Evolutionary conservation across 2,888 invertebrate genomes (phyloP).

Genomic region (Lamproptera curius): DNA sequence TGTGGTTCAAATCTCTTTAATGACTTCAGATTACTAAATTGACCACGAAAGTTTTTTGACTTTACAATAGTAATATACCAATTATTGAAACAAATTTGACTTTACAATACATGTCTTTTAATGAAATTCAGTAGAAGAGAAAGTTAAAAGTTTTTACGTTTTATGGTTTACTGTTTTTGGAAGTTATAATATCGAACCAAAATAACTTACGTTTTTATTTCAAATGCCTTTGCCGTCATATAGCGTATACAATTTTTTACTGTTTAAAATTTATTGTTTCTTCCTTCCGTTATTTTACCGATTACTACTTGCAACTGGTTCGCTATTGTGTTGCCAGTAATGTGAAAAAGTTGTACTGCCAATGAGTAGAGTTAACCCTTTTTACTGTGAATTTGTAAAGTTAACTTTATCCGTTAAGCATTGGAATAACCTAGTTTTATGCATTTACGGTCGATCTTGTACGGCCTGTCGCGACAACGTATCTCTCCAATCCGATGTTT

Average conservation of each 20-base stretch:
- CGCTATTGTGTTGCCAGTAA: conserved; percentile 45
- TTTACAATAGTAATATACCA: conserved; percentile 20
- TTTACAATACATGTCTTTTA: conserved; percentile 4
- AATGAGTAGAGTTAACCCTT: conserved; percentile 53
- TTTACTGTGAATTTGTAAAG: conserved; percentile 57
- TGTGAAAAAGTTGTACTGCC: conserved; percentile 47
- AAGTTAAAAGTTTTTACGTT: conserved; percentile 5
- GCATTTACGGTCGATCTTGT: conserved; percentile 60
- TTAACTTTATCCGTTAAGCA: conserved; percentile 37
- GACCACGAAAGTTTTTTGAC: conserved; percentile 20
- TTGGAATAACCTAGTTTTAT: conserved; percentile 46
- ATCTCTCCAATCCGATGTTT: conserved; percentile 70
- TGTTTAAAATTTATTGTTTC: conserved; percentile 47
- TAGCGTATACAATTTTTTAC: conserved; percentile 55
- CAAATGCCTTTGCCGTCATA: conserved; percentile 46
- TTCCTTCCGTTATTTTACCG: conserved; percentile 30
- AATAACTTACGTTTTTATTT: conserved; percentile 21
- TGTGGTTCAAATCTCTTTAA: conserved; percentile 1
- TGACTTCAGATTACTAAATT: conserved; percentile 18
- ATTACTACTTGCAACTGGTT: conserved; percentile 26
- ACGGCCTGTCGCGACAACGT: conserved; percentile 50
- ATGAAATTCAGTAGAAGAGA: background rate
- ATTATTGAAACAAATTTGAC: conserved; percentile 13
- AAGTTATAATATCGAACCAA: conserved; percentile 8
- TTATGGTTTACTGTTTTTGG: conserved; percentile 1